Evolutionary conservation across 64 coral and sea anemone species (phyloP), one percentile per base, ranked within the genome.

Genomic region (Astreopora myriophthalma): DNA sequence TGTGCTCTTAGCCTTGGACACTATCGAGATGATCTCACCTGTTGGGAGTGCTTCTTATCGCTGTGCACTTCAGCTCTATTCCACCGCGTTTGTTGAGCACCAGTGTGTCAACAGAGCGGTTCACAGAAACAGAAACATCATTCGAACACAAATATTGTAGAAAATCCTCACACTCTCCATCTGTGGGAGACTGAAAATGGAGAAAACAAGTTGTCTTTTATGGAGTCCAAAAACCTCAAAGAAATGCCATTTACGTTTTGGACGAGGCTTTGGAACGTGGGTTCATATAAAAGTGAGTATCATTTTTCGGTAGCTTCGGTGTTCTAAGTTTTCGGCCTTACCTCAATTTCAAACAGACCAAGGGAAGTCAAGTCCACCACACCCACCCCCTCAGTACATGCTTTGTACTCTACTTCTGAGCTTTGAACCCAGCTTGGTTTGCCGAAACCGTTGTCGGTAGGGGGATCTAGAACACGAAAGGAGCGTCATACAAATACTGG

Each of bases 291-390:
- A n/a, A n/a, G n/a, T n/a, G n/a, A n/a, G n/a, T n/a, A n/a, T n/a
- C n/a, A 11, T 44, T 44, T 44, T 17, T 26, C 11, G 9, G 35
- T 31, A 19, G 70, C n/a, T n/a, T n/a, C n/a, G 2, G 17, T 73
- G 22, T 44, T 11, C 20, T 1, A 14, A 14, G 22, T 0, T 64
- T 28, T 34, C 58, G 9, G 63, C 35, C 60, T 64, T 86, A 98
- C 96, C 31, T 73, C 70, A 33, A 98, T 76, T 75, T 98, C 96
- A 85, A 98, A 92, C 8, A 92, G 78, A 1, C 93, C 89, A n/a
- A 94, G 71, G 11, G 96, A 92, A 8, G 96, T 94, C 79, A 93
- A 86, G 64, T 98, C 96, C 11, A 94, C 90, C 33, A 98, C 25
- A 39, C 80, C 93, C 1, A 98, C 96, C 27, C 77, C 75, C 25